Conservation (phyloP, 2,888 invertebrate species). For the Sicus ferrugineus region DNA sequence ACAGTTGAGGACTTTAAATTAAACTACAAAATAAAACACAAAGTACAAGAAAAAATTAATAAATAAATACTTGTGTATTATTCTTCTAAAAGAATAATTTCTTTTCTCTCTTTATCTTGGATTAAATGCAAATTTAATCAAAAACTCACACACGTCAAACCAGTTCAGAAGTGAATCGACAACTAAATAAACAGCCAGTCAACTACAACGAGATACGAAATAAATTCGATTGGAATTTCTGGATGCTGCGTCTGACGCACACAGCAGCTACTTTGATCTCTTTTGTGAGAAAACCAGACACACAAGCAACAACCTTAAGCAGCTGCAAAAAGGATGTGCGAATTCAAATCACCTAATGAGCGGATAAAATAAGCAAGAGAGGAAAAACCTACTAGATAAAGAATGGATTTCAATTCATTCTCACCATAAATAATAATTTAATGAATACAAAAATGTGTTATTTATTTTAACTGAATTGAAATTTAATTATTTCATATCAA, state of each 20-base stretch:
- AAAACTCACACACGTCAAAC: slow-evolving; percentile 1
- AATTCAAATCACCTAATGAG: neutral
- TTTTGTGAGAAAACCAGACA: neutral
- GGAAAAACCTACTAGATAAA: too few species aligned
- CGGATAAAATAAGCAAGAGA: too few species aligned
- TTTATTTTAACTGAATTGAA: too few species aligned
- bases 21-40: slow-evolving; percentile 25
- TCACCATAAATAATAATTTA: too few species aligned
- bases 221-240: neutral
- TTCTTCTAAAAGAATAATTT: neutral
- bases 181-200: slow-evolving; percentile 15
- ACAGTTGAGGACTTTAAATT: neutral
- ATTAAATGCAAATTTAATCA: neutral
- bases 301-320: neutral
- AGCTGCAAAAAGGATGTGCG: neutral
- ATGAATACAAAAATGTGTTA: too few species aligned
- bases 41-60: slow-evolving; percentile 18
- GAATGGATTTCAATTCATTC: too few species aligned
- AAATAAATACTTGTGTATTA: neutral
- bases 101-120: neutral
- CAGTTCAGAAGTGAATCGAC: slow-evolving; percentile 5
- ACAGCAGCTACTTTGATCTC: neutral
- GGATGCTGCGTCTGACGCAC: neutral
- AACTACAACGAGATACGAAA: neutral
- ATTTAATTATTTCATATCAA: too few species aligned